A percentile compares a stretch with the other conserved stretches of the same genome.
phyloP scores from a whole-genome alignment of 2,113 vertebrate genomes.

The Cololabis saira region DNA sequence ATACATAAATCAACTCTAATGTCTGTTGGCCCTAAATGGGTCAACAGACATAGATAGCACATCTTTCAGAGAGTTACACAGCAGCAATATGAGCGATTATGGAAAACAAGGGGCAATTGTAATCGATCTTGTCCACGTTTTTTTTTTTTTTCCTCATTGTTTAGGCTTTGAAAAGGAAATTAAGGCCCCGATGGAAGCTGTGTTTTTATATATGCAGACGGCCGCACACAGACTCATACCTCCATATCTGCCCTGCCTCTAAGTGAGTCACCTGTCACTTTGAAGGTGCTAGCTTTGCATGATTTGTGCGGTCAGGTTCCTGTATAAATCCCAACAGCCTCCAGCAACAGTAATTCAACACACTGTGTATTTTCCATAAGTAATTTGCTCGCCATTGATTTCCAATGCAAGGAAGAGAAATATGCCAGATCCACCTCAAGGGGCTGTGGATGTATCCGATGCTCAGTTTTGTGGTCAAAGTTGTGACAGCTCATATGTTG shows the following conservation, averaged over 20 bases:
- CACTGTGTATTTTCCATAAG: slow-evolving; percentile 86
- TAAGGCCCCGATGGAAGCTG: slow-evolving; percentile 52
- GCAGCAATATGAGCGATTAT: slow-evolving; percentile 40
- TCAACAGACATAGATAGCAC: slow-evolving; percentile 61
- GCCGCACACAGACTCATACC: slow-evolving; percentile 30
- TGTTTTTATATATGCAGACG: slow-evolving; percentile 32
- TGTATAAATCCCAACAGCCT: slow-evolving; percentile 81
- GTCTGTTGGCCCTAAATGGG: slow-evolving; percentile 50
- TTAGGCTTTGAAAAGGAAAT: slow-evolving; percentile 53
- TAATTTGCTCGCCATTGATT: slow-evolving; percentile 85
- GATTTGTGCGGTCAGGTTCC: slow-evolving; percentile 80
- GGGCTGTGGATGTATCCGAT: slow-evolving; percentile 76
- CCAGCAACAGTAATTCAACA: slow-evolving; percentile 82
- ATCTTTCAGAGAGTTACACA: slow-evolving; percentile 44
- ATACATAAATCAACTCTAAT: slow-evolving; percentile 70
- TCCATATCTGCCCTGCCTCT: slow-evolving; percentile 40
- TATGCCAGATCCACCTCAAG: slow-evolving; percentile 80
- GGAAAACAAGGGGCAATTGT: slow-evolving; percentile 57
- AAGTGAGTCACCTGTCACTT: slow-evolving; percentile 69
- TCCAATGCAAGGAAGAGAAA: slow-evolving; percentile 82
- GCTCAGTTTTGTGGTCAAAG: slow-evolving; percentile 81
- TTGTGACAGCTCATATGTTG: slow-evolving; percentile 85
- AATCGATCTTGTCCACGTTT: slow-evolving; percentile 46
- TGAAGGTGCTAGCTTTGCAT: slow-evolving; percentile 67
- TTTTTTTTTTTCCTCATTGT: slow-evolving; percentile 37